These are phyloP conservation scores for Takifugu bimaculatus DNA, from an alignment of 2,113 vertebrate genomes.

Conservation along the genomic window DNA sequence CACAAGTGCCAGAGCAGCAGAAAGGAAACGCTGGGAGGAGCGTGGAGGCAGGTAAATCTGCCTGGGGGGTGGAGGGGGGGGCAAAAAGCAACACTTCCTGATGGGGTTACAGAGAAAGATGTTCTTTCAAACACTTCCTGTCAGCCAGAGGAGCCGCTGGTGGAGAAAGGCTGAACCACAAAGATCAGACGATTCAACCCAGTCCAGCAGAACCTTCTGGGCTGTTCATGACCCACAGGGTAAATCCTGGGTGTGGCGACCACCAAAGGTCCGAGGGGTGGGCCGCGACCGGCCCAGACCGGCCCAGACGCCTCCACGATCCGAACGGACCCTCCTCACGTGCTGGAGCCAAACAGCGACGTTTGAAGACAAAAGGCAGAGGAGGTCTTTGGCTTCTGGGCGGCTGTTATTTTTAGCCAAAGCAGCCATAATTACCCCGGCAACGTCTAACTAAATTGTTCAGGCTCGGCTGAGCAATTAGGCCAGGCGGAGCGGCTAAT, in stretches of 20 bases:
- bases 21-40: conserved; percentile 36
- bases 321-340: neutral
- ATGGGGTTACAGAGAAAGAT: conserved; percentile 14
- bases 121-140: neutral
- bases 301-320: too few species aligned
- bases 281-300: too few species aligned
- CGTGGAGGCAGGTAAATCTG: conserved; percentile 48
- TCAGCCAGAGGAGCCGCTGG: conserved; percentile 23
- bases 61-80: conserved; percentile 9
- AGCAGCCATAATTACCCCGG: conserved; percentile 71
- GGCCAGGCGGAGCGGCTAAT: conserved; percentile 72
- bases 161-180: too few species aligned
- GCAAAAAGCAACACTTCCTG: conserved; percentile 31
- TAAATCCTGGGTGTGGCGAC: too few species aligned
- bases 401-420: conserved; percentile 72
- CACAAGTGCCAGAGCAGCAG: conserved; percentile 73
- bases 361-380: conserved; percentile 32
- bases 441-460: conserved; percentile 75
- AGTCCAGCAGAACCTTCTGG: too few species aligned
- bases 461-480: conserved; percentile 76
- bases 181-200: too few species aligned
- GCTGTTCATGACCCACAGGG: too few species aligned
- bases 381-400: conserved; percentile 34
- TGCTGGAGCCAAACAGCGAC: conserved; percentile 4
- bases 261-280: too few species aligned